Evolutionary conservation across 1,140 invertebrate species (phyloP), one percentile per base, ranked within the genome.

Genomic region (Pinna nobilis): DNA sequence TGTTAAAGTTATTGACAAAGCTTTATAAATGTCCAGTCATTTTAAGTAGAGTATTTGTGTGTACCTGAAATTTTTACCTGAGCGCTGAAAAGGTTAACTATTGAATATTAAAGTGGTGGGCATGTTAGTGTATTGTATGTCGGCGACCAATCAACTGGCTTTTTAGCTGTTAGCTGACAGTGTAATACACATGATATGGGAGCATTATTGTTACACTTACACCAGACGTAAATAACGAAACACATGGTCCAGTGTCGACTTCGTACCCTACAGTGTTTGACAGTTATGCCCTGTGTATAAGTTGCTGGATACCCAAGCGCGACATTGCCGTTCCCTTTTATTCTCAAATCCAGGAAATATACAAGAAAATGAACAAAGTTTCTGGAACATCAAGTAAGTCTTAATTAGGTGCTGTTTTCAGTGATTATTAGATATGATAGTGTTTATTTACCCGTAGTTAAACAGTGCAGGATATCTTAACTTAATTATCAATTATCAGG

Each of bases 301-400:
- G 20, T n/a, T n/a, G 20, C 2, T 33, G 33, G n/a, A 7, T 2
- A n/a, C 23, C 37, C 30, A 35, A n/a, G 5, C 37, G 55, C 37
- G 55, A 35, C 30, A 35, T n/a, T 59, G 7, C 23, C 23, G 28
- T 35, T 35, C 30, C 33, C 55, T 32, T 57, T 59, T n/a, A 35
- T 0, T n/a, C 55, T 18, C 3, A 33, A 33, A 59, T 35, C 30
- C n/a, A 59, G 30, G 55, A 59, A 18, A 35, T 35, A 59, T 30
- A 44, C 3, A 67, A 63, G 6, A 60, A 61, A 35, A 70, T 60
- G 44, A 60, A 61, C 37, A 70, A 70, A 70, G 68, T 70, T 2
- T 41, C 68, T 28, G 68, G 68, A 50, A 70, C 59, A 50, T 70
- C 68, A 50, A 70, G 68, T 70, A 70, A 70, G 68, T 70, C 30